Percentiles rank a stretch among this genome's conserved stretches.
phyloP scores from a whole-genome alignment of 2,797 vertebrate species.

The Tinamus major region DNA sequence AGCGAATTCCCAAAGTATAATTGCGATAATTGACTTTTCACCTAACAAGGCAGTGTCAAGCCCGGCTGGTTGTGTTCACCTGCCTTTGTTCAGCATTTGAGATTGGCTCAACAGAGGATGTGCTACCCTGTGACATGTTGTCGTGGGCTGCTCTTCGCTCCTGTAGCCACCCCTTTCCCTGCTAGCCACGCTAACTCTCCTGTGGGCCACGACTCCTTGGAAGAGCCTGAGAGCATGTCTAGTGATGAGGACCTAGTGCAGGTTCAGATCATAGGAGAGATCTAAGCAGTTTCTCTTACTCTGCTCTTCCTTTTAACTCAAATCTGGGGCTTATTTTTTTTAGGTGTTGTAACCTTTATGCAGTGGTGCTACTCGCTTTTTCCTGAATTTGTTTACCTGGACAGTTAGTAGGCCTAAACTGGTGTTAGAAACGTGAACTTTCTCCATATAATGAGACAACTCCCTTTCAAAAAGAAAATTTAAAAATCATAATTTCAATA shows the following conservation, averaged over 20 bases:
- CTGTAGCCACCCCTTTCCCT: neutral
- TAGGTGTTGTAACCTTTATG: neutral
- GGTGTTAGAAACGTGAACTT: neutral
- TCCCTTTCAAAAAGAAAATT: neutral
- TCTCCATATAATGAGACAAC: neutral
- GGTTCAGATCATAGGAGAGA: neutral
- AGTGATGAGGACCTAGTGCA: neutral
- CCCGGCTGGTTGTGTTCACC: neutral
- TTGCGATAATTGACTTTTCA: neutral
- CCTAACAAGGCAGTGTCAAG: neutral
- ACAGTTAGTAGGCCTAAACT: neutral
- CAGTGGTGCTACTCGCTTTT: neutral
- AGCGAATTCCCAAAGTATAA: neutral
- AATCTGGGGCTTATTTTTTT: too few relatives aligned
- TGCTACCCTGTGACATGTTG: neutral
- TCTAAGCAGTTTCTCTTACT: neutral
- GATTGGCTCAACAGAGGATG: neutral
- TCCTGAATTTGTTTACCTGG: neutral
- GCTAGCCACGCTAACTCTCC: fast-evolving
- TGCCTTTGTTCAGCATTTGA: neutral
- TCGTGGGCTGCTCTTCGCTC: neutral
- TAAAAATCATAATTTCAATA: neutral
- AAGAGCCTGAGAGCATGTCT: neutral
- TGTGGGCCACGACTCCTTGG: neutral
- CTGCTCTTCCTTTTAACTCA: neutral